These are phyloP conservation scores for Acrobeloides nanus DNA, from an alignment of 2,888 invertebrate genomes.

Conservation along the genomic window DNA sequence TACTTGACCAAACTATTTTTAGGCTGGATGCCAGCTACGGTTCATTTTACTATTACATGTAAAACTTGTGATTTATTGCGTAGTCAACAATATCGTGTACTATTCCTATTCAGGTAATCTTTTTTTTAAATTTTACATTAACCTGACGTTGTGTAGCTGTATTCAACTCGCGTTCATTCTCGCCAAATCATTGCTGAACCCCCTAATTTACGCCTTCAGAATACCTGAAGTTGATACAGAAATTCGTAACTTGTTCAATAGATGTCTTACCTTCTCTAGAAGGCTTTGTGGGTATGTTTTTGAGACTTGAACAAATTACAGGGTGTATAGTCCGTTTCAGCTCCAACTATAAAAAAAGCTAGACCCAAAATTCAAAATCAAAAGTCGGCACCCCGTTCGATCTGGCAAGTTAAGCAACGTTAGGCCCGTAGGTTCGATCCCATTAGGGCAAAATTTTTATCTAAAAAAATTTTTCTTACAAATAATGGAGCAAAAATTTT, in stretches of 20 bases:
- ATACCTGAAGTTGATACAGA: slow-evolving; percentile 29
- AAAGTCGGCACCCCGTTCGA: neutral
- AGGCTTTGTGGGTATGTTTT: slow-evolving; percentile 9
- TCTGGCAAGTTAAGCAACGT: no score
- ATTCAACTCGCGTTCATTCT: slow-evolving; percentile 28
- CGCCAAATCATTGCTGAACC: slow-evolving; percentile 30
- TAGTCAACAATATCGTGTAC: slow-evolving; percentile 15
- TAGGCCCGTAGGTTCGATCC: no score
- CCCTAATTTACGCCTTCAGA: slow-evolving; percentile 27
- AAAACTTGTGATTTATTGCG: slow-evolving; percentile 21
- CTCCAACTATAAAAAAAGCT: no score
- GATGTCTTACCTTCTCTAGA: no score
- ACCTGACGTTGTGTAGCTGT: no score
- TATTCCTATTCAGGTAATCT: slow-evolving; percentile 28
- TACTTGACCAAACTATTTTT: no score
- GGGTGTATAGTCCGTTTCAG: no score
- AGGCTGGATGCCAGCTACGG: slow-evolving; percentile 31
- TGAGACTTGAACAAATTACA: neutral
- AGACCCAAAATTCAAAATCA: neutral
- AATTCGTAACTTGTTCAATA: slow-evolving; percentile 5
- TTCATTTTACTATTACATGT: slow-evolving; percentile 33
- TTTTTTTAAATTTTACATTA: no score
- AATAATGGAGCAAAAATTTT: no score
- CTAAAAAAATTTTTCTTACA: no score
- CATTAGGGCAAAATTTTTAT: no score